Conservation (phyloP, 2,113 vertebrate species). For the Mastomys natalensis region DNA sequence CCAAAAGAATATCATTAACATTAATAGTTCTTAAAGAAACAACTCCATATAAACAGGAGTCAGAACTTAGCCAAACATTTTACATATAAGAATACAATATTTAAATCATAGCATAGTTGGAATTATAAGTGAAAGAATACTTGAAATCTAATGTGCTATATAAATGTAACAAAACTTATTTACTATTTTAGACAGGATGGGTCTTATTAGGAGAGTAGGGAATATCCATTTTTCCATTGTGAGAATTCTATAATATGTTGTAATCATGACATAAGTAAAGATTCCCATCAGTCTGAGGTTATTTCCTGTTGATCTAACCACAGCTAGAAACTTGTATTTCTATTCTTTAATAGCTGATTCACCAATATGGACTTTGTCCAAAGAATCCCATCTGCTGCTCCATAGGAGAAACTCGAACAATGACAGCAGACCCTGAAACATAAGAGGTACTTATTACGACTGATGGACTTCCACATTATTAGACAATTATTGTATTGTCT, state of each 20-base stretch:
- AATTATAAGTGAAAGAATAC: not conserved
- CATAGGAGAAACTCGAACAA: not conserved
- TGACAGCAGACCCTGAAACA: not conserved
- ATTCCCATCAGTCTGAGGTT: not conserved
- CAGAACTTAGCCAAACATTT: not conserved
- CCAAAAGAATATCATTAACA: not conserved
- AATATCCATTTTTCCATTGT: not conserved
- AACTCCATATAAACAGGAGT: not conserved
- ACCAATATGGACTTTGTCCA: not conserved
- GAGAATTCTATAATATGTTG: not conserved
- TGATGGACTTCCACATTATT: not conserved
- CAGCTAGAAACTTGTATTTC: not conserved
- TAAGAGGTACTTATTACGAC: not conserved
- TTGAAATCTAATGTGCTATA: not conserved
- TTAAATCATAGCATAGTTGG: not conserved
- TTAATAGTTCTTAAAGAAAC: not conserved
- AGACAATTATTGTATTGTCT: not conserved
- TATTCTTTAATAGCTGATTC: not conserved
- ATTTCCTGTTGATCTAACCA: not conserved
- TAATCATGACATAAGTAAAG: not conserved
- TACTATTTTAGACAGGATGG: not conserved
- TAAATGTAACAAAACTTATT: not conserved
- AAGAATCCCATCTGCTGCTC: not conserved
- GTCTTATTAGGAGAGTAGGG: not conserved
- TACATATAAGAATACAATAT: not conserved